Conservation (phyloP, 1,140 invertebrate species). For the Ganaspis sp. region DNA sequence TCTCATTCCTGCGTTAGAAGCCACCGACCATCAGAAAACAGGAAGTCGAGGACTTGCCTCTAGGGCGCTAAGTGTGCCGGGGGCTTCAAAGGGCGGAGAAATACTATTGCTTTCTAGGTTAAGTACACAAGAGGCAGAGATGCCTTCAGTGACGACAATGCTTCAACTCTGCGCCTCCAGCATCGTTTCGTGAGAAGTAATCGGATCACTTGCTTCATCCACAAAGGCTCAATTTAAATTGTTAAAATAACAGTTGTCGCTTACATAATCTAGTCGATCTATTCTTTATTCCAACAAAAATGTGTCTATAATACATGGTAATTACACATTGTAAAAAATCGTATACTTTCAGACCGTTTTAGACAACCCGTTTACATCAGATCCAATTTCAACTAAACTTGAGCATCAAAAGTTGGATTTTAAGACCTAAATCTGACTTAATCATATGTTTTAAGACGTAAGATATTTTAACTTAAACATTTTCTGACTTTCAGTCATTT, state of each 20-base stretch:
- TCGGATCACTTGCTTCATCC: constrained; percentile 12
- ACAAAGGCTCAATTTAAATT: constrained; percentile 10
- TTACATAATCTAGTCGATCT: neutral
- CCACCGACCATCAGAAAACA: neutral
- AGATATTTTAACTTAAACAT: too few relatives aligned
- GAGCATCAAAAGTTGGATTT: too few relatives aligned
- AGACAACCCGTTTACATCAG: too few relatives aligned
- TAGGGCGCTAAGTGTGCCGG: neutral
- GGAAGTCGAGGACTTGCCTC: constrained; percentile 2
- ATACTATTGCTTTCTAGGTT: constrained; percentile 54
- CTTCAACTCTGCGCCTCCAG: neutral
- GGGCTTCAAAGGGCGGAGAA: constrained; percentile 42
- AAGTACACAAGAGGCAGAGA: constrained; percentile 42
- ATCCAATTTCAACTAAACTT: too few relatives aligned
- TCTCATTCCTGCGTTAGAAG: neutral
- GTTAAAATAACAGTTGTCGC: neutral
- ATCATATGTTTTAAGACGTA: too few relatives aligned
- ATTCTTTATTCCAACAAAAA: too few relatives aligned
- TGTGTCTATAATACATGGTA: too few relatives aligned
- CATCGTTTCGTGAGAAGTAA: neutral
- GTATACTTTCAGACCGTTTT: too few relatives aligned
- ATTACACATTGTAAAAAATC: too few relatives aligned
- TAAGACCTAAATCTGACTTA: too few relatives aligned
- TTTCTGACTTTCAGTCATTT: too few relatives aligned
- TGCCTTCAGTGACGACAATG: constrained; percentile 4